phyloP scores from a whole-genome alignment of 2,113 vertebrate species.

The Syngnathus typhle region DNA sequence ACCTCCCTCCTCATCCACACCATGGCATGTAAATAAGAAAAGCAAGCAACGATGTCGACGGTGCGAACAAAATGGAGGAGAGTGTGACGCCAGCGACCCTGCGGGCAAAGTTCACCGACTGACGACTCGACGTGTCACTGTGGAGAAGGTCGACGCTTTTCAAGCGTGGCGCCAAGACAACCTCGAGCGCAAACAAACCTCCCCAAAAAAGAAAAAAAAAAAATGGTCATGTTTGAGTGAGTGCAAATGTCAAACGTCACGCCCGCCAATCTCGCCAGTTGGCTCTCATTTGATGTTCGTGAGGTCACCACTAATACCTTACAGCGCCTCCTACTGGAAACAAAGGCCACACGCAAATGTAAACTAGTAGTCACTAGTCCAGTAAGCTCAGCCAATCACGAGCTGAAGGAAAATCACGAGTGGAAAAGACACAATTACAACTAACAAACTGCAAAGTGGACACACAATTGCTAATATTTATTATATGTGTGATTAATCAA shows the following conservation, averaged over 20 bases:
- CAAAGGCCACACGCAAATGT: neutral
- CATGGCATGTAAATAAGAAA: neutral
- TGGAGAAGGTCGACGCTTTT: neutral
- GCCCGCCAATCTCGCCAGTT: neutral
- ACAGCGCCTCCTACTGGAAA: neutral
- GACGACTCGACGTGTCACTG: neutral
- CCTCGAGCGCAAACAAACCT: neutral
- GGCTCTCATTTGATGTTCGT: neutral
- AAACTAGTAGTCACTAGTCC: neutral
- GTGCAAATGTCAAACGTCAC: neutral
- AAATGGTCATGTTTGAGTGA: neutral
- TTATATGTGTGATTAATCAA: neutral
- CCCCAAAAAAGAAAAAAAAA: neutral
- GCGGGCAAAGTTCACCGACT: neutral
- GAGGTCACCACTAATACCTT: neutral
- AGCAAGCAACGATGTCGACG: neutral
- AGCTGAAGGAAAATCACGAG: neutral
- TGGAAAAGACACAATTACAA: neutral
- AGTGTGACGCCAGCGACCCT: neutral
- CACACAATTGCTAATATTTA: neutral
- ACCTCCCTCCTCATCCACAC: neutral
- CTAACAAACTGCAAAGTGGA: neutral
- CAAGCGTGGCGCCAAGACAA: neutral
- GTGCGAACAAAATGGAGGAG: neutral
- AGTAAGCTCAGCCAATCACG: neutral